A percentile compares a stretch with the other conserved stretches of the same genome.
phyloP scores from a whole-genome alignment of 1,140 invertebrate species.

The Leptinotarsa texana region DNA sequence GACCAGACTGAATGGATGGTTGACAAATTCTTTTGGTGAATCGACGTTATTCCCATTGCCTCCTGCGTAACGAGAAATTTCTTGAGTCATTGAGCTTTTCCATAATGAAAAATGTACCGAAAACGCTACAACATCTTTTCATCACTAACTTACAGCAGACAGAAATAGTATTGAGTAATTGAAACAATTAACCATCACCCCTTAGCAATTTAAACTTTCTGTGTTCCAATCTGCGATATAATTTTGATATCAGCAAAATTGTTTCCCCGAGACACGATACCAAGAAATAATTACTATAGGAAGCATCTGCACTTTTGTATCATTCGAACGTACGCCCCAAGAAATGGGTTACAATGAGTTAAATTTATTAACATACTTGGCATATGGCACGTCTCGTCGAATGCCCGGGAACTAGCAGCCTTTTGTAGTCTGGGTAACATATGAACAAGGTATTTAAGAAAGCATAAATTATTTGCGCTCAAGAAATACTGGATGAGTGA shows the following conservation, averaged over 20 bases:
- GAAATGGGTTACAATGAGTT: neutral
- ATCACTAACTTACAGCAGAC: neutral
- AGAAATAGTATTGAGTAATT: neutral
- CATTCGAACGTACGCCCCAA: neutral
- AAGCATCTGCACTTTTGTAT: neutral
- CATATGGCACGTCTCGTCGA: conserved; percentile 1
- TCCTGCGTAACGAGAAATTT: too few species aligned
- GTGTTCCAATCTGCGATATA: neutral
- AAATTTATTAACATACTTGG: neutral
- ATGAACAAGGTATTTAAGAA: too few species aligned
- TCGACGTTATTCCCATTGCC: too few species aligned
- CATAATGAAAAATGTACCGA: too few species aligned
- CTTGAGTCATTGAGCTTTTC: too few species aligned
- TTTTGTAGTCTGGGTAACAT: too few species aligned
- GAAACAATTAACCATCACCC: neutral
- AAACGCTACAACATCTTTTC: neutral
- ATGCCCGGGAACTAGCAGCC: neutral
- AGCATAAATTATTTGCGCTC: too few species aligned
- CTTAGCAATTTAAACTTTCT: neutral
- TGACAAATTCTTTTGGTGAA: too few species aligned
- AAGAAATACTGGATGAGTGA: too few species aligned
- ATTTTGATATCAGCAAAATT: neutral
- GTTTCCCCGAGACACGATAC: neutral
- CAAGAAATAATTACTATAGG: neutral
- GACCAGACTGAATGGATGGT: too few species aligned